Base-by-base conservation (phyloP, 2,113 vertebrate genomes). In the Nothocercus nigrocapillus region DNA sequence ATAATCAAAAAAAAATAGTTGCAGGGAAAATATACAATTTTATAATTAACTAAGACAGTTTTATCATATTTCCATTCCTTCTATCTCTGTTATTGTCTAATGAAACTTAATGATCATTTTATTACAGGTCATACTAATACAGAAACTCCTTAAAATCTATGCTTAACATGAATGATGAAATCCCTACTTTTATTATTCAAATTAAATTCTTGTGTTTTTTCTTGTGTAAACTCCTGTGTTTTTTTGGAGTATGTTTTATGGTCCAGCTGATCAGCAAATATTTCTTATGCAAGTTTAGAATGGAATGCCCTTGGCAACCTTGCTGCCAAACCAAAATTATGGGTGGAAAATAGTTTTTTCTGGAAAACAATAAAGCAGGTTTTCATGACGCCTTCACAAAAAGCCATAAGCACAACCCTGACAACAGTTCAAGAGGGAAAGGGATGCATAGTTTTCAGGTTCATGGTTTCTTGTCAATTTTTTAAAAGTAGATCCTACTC, bases 71-170 rank as follows among this genome's bases (percentile, higher is more conserved):
- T 94, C 49, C 45, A 67, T 90, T 94, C 42, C 21, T 91, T 92
- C 47, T 90, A 40, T 62, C 49, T 94, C 76, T 67, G n/a, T 63
- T 84, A 85, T 62, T 88, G 34, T 76, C 63, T 95, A 95, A 92
- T 88, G 70, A 95, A 91, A 87, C 16, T 28, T 87, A 93, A 89
- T 0, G 5, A 96, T 88, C 28, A 10, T 95, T 95, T 97, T 94
- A 95, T 84, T 79, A 32, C 34, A 92, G 62, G 47, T 4, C 10
- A n/a, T 95, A 81, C 90, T 51, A 93, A 81, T 85, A 93, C 78
- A 93, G 51, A 90, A 94, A 84, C 21, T 74, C 67, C 70, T 89
- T 88, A 93, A 90, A 92, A 54, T 34, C 17, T 53, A 25, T 82
- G 42, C 68, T 89, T 72, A 88, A 56, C 34, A 64, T 85, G 91